phyloP scores from a whole-genome alignment of 2,888 invertebrate genomes.

The Volucella inanis region DNA sequence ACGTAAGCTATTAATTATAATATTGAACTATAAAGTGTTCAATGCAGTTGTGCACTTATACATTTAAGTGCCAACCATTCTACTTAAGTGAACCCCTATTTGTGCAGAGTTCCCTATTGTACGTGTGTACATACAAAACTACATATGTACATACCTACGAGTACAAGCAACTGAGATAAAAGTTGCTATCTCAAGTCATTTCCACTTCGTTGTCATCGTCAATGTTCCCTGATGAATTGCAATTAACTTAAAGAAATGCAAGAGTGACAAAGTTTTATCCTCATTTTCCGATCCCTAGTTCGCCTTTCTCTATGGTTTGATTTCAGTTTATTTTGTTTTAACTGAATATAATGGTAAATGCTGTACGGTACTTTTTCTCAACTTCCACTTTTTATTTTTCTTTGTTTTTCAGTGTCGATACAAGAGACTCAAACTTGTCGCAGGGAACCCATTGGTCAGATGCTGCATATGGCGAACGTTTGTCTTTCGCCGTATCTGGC shows the following conservation, averaged over 20 bases:
- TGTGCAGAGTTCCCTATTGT: background rate
- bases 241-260: constrained; percentile 73
- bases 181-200: constrained; percentile 58
- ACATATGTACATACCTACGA: background rate
- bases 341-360: constrained; percentile 48
- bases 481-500: constrained; percentile 89
- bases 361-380: constrained; percentile 16
- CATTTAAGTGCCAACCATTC: background rate
- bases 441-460: constrained; percentile 85
- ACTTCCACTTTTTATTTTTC: constrained; percentile 7
- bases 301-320: constrained; percentile 12
- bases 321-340: constrained; percentile 50
- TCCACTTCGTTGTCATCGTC: constrained; percentile 64
- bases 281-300: constrained; percentile 15
- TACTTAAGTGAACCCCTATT: constrained; percentile 7
- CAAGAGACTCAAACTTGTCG: constrained; percentile 83
- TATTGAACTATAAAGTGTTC: too few relatives aligned
- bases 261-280: constrained; percentile 61
- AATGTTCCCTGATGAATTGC: constrained; percentile 75
- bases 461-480: constrained; percentile 86
- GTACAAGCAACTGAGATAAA: background rate
- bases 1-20: too few relatives aligned
- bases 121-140: background rate
- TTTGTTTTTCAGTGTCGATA: constrained; percentile 83
- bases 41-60: too few relatives aligned